phyloP scores from a whole-genome alignment of 30 jellyfish, hydroid and myxozoan genomes.

The Sanderia malayensis region DNA sequence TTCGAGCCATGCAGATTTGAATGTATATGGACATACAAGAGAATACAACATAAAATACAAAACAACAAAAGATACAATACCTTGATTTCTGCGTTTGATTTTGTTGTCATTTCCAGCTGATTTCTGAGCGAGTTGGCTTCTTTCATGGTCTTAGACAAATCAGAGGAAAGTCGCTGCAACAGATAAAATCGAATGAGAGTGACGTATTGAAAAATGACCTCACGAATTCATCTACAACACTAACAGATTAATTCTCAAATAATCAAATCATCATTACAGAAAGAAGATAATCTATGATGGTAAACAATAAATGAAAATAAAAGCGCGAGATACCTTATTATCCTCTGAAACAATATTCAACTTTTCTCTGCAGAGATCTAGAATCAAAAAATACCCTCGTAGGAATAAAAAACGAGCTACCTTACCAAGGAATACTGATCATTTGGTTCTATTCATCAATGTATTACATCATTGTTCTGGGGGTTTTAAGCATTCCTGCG shows the following conservation, averaged over 20 bases:
- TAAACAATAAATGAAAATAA: not conserved
- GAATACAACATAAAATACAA: no score
- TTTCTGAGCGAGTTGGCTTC: slow-evolving; percentile 5
- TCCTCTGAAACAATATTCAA: slow-evolving; percentile 18
- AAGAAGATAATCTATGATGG: not conserved
- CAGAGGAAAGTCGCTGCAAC: not conserved
- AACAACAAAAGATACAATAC: no score
- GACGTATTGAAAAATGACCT: no score
- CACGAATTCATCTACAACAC: no score
- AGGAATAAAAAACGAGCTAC: no score
- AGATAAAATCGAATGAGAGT: no score
- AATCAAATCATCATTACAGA: not conserved
- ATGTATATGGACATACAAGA: no score
- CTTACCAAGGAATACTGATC: not conserved
- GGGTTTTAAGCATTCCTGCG: no score
- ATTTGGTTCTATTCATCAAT: no score
- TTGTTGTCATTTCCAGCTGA: slow-evolving; percentile 2
- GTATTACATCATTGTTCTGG: no score
- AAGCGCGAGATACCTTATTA: slow-evolving; percentile 12
- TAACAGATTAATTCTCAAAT: no score
- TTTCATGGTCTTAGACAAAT: not conserved
- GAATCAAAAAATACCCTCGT: not conserved
- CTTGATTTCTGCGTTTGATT: slow-evolving; percentile 36
- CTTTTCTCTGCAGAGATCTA: slow-evolving; percentile 6
- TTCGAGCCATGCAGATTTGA: not conserved